Evolutionary conservation across 2,113 vertebrate species (phyloP), one percentile per base, ranked within the genome.

Genomic region (Callaeas wilsoni): DNA sequence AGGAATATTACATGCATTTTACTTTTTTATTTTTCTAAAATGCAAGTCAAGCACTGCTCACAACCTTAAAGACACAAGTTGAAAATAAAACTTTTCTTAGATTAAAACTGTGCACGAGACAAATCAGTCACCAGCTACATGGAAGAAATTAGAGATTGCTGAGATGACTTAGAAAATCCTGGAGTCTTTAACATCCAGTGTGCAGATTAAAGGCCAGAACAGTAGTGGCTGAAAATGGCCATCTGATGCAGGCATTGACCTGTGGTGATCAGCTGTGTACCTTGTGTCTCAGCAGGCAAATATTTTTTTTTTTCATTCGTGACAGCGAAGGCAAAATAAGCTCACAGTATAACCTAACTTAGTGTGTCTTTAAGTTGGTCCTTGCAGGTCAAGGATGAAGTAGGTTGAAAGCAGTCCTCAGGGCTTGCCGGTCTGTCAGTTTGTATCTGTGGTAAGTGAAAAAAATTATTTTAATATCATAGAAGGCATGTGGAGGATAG

Each of bases 351-450:
- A 74, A 88, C 64, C 26, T 53, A 89, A 86, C 27, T 35, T 47
- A 50, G 33, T 77, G 35, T 82, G 59, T 56, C 84, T 94, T 91
- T 35, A 85, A 79, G 71, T 62, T 83, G 87, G 49, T 67, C 70
- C 71, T 94, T 88, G 55, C 68, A 74, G 78, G 87, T 85, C 75
- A 77, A 47, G 78, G 68, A 67, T 94, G 82, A 94, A 91, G 57
- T 93, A 90, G 82, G 71, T 90, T 96, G 90, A 60, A 87, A 90
- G 68, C 26, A 86, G 71, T 90, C 94, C 75, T 94, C 78, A 52
- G 90, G 87, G 71, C 63, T 94, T 94, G 59, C 46, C 0, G 0
- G 7, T 90, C 90, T 94, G 82, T 96, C 85, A 84, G 56, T 25
- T 93, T 92, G 1, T 29, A 81, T 94, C 63, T 86, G 71, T 74